Percentiles rank a stretch among this genome's conserved stretches.
Conservation (phyloP, 2,888 invertebrate genomes). For the Norana najaformis region DNA sequence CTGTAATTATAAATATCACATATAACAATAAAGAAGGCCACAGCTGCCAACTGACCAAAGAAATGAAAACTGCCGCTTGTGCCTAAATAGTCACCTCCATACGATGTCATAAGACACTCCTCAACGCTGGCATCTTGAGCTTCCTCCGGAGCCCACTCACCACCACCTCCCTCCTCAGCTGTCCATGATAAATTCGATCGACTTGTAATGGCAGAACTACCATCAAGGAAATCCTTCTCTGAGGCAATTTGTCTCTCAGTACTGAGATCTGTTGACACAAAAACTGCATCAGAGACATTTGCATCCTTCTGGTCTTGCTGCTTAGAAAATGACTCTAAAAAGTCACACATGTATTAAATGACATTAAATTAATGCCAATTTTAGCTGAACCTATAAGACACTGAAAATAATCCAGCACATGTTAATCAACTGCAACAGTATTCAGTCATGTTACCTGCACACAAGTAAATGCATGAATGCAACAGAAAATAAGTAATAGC, state of each 20-base stretch:
- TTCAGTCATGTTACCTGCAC: not conserved
- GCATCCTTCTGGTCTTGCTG: not conserved
- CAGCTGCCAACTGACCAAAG: not conserved
- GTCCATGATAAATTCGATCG: not conserved
- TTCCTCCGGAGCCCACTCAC: constrained; percentile 15
- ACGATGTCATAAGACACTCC: not conserved
- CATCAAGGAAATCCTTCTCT: not conserved
- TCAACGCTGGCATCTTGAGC: not conserved
- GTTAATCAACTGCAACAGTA: not conserved
- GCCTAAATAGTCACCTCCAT: not conserved
- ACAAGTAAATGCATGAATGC: not conserved
- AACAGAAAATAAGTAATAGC: too few species aligned
- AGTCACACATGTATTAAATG: not conserved
- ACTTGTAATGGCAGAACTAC: not conserved
- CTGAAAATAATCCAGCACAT: not conserved
- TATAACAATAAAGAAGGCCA: not conserved
- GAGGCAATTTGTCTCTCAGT: not conserved
- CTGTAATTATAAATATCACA: not conserved
- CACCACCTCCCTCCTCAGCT: not conserved
- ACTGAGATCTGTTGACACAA: not conserved
- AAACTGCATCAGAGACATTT: not conserved
- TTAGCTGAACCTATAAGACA: not conserved
- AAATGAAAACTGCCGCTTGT: not conserved
- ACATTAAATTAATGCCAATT: not conserved
- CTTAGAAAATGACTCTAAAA: not conserved